Conservation (phyloP, 2,797 vertebrate species). For the Enteromius fasciolatus region DNA sequence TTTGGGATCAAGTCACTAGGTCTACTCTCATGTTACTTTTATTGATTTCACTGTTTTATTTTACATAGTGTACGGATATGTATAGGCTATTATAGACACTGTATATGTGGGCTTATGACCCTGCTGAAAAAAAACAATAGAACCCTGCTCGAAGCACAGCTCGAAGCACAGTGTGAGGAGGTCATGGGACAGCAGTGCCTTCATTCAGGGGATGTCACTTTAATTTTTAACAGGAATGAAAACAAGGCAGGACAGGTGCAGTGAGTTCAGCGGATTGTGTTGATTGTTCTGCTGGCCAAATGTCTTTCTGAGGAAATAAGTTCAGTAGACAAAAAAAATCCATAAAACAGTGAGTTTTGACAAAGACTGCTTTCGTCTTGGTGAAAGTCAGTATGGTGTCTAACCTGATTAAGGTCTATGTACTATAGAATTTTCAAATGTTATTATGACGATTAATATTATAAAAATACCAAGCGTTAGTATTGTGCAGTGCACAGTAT, state of each 20-base stretch:
- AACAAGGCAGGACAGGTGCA: neutral
- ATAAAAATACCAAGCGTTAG: too few relatives aligned
- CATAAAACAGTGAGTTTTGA: neutral
- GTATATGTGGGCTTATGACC: neutral
- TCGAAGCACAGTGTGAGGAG: neutral
- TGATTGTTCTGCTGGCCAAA: neutral
- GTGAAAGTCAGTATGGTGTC: too few relatives aligned
- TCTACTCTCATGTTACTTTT: neutral
- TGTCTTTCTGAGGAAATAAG: neutral
- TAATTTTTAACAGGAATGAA: neutral
- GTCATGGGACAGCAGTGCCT: neutral
- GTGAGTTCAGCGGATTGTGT: neutral
- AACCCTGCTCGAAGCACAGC: neutral
- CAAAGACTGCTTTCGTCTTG: neutral
- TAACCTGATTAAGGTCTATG: neutral
- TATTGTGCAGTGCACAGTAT: neutral
- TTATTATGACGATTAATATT: too few relatives aligned
- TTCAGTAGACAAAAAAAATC: neutral
- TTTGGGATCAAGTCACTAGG: too few relatives aligned
- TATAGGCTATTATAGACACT: neutral
- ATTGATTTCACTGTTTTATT: neutral
- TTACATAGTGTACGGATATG: neutral
- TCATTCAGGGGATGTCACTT: neutral
- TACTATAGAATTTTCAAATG: too few relatives aligned
- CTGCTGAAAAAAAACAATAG: too few relatives aligned